Percentiles rank a stretch among this genome's conserved stretches.
phyloP scores from a whole-genome alignment of 2,888 invertebrate genomes.

The Thera britannica region DNA sequence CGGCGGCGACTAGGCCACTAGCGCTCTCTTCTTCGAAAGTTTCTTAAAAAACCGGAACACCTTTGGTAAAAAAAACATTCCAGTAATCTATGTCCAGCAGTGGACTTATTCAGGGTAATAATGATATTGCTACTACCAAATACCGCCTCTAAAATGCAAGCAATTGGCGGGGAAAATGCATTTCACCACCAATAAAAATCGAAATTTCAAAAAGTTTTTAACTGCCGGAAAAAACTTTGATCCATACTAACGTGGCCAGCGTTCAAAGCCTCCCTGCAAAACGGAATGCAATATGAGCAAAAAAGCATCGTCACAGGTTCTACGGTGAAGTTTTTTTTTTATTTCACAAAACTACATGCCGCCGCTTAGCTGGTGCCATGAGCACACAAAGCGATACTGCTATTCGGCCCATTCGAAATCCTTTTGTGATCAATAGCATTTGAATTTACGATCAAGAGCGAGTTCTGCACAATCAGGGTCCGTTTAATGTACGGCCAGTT shows the following conservation, averaged over 20 bases:
- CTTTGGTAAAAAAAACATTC: too few species aligned
- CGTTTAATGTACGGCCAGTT: too few species aligned
- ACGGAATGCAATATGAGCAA: not conserved
- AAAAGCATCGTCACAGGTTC: not conserved
- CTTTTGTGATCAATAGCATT: not conserved
- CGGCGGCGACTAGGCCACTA: too few species aligned
- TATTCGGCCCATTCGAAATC: not conserved
- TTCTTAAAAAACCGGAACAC: too few species aligned
- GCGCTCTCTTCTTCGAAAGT: too few species aligned
- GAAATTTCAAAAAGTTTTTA: not conserved
- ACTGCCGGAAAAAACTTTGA: not conserved
- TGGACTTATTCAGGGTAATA: too few species aligned
- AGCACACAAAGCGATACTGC: not conserved
- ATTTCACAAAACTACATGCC: not conserved
- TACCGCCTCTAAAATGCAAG: too few species aligned
- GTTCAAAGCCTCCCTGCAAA: not conserved
- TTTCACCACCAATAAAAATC: too few species aligned
- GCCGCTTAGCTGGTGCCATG: not conserved
- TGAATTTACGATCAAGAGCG: not conserved
- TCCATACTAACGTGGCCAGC: not conserved
- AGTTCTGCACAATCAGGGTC: too few species aligned
- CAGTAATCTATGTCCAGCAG: too few species aligned
- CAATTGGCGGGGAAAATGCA: too few species aligned
- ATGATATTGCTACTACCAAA: too few species aligned
- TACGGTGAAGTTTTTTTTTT: not conserved